phyloP scores from a whole-genome alignment of 2,113 vertebrate genomes.

The Coreoperca whiteheadi region DNA sequence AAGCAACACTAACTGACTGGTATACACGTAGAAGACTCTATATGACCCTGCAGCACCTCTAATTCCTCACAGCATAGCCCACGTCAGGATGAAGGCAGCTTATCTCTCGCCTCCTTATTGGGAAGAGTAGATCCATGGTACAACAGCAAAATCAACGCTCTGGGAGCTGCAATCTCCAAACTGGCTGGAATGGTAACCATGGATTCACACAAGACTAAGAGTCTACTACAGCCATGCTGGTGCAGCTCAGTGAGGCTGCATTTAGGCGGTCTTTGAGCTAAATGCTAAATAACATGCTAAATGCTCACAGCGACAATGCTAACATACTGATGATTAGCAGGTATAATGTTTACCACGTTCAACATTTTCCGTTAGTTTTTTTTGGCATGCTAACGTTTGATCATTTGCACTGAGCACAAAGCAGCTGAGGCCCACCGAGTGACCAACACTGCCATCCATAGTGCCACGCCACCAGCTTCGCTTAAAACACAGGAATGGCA shows the following conservation, averaged over 20 bases:
- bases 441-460: too few relatives aligned
- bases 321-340: neutral
- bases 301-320: neutral
- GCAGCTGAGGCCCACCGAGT: too few relatives aligned
- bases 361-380: neutral
- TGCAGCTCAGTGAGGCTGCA: neutral
- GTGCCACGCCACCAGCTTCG: neutral
- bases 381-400: neutral
- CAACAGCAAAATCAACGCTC: slow-evolving; percentile 87
- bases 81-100: slow-evolving; percentile 25
- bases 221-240: neutral
- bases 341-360: neutral
- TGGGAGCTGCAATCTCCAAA: slow-evolving; percentile 87
- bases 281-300: neutral
- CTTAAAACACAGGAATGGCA: neutral
- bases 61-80: slow-evolving; percentile 38
- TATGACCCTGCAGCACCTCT: neutral
- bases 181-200: slow-evolving; percentile 86
- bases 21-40: neutral
- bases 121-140: slow-evolving; percentile 90
- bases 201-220: neutral
- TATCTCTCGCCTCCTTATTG: slow-evolving; percentile 85
- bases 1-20: neutral
- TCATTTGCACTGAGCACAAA: neutral
- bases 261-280: neutral